Evolutionary conservation across 1,140 invertebrate genomes (phyloP).

Genomic region (Stegodyphus mimosarum): DNA sequence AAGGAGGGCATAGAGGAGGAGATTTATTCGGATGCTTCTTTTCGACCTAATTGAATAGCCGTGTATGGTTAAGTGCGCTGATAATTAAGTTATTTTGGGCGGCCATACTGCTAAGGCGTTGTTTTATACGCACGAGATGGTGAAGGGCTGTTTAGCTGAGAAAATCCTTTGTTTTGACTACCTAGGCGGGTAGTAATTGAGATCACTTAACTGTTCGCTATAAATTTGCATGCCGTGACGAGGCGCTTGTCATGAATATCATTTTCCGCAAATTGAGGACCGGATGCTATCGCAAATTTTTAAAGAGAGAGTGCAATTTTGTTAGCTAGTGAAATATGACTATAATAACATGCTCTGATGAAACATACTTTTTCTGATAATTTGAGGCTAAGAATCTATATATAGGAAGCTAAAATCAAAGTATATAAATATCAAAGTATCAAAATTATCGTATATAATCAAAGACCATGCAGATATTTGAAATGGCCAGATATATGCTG

Average conservation of each 20-base stretch:
- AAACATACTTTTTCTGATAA: too few relatives aligned
- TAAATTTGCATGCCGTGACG: neutral
- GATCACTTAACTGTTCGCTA: neutral
- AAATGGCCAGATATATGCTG: too few relatives aligned
- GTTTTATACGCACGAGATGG: conserved; percentile 6
- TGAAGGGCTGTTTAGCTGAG: neutral
- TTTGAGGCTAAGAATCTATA: too few relatives aligned
- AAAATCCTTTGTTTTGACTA: conserved; percentile 11
- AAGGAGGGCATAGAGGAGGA: conserved; percentile 1
- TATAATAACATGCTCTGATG: too few relatives aligned
- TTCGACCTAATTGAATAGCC: conserved; percentile 34
- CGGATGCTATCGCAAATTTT: too few relatives aligned
- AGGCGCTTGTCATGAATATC: conserved; percentile 23
- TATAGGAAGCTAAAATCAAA: too few relatives aligned
- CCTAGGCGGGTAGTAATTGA: conserved; percentile 19
- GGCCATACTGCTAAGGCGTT: neutral
- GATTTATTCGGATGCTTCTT: neutral
- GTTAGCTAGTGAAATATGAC: too few relatives aligned
- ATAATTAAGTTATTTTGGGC: conserved; percentile 35
- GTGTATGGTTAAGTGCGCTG: conserved; percentile 35
- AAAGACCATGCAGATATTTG: too few relatives aligned
- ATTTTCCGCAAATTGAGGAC: neutral
- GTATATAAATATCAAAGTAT: too few relatives aligned
- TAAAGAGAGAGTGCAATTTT: too few relatives aligned
- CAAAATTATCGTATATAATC: too few relatives aligned